Evolutionary conservation across 2,113 vertebrate genomes (phyloP), one percentile per base, ranked within the genome.

Genomic region (Girardinichthys multiradiatus): DNA sequence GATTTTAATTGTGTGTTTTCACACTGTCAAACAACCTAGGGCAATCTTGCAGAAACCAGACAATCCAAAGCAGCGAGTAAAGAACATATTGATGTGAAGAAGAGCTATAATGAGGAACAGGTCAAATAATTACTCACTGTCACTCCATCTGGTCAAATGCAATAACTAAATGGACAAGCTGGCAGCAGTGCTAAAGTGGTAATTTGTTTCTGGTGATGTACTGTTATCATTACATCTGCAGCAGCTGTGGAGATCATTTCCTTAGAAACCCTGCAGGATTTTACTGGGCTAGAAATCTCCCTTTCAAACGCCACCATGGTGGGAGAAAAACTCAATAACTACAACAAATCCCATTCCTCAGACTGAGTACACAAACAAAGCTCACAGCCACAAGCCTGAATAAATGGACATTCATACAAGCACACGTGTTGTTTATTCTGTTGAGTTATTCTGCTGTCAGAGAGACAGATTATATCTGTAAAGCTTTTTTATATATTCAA

Each of bases 271-370:
- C 82, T 77, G 68, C 67, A 81, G 80, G 87, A 80, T 71, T 51
- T n/a, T 2, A 1, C 35, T 27, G 39, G 29, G 61, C 69, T 2
- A 29, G 72, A 82, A 81, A 89, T 77, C 72, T 83, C 61, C 54
- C 82, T 74, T 77, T 72, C 71, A 80, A 77, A 61, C 68, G 71
- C 77, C 19, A n/a, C 67, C 27, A 14, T 28, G 39, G 77, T 29
- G 76, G 51, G 74, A 79, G 77, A 70, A 79, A 79, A 87, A 88
- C 75, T 83, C 84, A 87, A 89, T 88, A 81, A 88, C 70, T 76
- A 62, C 57, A 83, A 74, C 85, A 79, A 86, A 90, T 89, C 65
- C 48, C 68, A 74, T 68, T 84, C 68, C 54, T 77, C 64, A 72
- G 64, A 84, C 64, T 70, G 66, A 10, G 58, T 21, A 61, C 65